These are phyloP conservation scores for Brachynemurus nebulosus DNA, from an alignment of 2,888 invertebrate genomes.

Conservation along the genomic window DNA sequence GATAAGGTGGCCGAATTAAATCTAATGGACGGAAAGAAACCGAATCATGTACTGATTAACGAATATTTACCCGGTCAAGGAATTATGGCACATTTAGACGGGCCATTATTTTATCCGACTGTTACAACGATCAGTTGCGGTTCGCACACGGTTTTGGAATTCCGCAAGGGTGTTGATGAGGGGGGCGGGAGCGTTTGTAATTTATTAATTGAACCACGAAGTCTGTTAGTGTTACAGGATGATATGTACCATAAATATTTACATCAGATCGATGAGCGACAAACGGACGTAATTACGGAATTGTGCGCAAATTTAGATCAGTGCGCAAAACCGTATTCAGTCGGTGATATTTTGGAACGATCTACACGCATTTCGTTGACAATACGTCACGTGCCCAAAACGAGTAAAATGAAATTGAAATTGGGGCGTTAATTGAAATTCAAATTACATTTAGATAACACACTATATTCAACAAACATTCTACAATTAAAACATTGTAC, in stretches of 20 bases:
- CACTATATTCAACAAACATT: not conserved
- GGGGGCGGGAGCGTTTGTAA: constrained; percentile 43
- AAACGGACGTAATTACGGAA: constrained; percentile 46
- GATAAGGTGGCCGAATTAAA: constrained; percentile 52
- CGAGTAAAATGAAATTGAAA: constrained; percentile 57
- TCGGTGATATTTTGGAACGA: constrained; percentile 43
- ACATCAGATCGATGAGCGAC: constrained; percentile 70
- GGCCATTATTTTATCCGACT: constrained; percentile 82
- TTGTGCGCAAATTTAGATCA: constrained; percentile 48
- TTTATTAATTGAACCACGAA: constrained; percentile 72
- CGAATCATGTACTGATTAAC: constrained; percentile 91
- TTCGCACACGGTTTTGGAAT: constrained; percentile 81
- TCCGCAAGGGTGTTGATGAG: constrained; percentile 42
- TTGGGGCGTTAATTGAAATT: constrained; percentile 32
- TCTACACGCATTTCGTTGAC: constrained; percentile 75
- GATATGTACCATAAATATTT: constrained; percentile 70
- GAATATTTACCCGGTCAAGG: constrained; percentile 91
- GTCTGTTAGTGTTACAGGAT: constrained; percentile 73
- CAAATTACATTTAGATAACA: not conserved
- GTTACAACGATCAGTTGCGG: constrained; percentile 88
- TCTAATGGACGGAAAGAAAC: constrained; percentile 54
- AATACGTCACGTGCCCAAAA: constrained; percentile 86
- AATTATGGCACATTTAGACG: constrained; percentile 95
- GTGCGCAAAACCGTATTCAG: constrained; percentile 40
- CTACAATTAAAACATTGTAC: too few species aligned